Percentiles rank a stretch among this genome's conserved stretches.
Conservation (phyloP, 1,140 invertebrate genomes). For the Drosophila pseudoananassae region DNA sequence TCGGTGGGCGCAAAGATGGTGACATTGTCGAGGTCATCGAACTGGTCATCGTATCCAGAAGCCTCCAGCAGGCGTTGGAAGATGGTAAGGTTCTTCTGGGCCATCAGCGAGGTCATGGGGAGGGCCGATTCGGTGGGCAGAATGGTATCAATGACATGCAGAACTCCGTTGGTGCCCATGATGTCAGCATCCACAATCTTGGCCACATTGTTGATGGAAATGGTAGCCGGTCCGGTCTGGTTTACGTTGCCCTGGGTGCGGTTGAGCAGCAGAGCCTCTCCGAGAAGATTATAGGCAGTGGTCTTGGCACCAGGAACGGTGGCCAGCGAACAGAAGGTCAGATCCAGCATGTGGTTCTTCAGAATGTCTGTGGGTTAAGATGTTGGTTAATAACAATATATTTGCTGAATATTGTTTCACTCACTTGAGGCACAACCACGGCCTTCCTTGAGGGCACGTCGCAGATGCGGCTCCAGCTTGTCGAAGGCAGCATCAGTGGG, state of each 20-base stretch:
- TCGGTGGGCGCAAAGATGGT: conserved; percentile 88
- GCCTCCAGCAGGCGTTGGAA: conserved; percentile 85
- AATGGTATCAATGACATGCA: conserved; percentile 88
- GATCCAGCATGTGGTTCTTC: conserved; percentile 87
- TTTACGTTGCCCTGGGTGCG: conserved; percentile 71
- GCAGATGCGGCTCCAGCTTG: conserved; percentile 84
- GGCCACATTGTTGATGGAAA: conserved; percentile 84
- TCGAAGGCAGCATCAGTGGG: conserved; percentile 88
- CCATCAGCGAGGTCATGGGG: conserved; percentile 83
- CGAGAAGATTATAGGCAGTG: conserved; percentile 86
- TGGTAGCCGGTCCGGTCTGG: conserved; percentile 40
- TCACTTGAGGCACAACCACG: conserved; percentile 85
- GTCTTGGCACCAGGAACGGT: conserved; percentile 85
- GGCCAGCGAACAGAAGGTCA: conserved; percentile 88
- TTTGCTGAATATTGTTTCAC: conserved; percentile 21
- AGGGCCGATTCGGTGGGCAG: conserved; percentile 86
- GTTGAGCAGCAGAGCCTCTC: conserved; percentile 85
- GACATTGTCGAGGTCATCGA: conserved; percentile 86
- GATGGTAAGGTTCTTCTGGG: conserved; percentile 85
- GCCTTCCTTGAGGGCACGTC: conserved; percentile 84
- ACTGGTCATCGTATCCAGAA: conserved; percentile 86
- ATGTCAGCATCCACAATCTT: conserved; percentile 84
- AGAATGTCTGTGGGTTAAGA: conserved; percentile 85
- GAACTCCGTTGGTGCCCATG: conserved; percentile 88
- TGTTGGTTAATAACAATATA: not conserved